Evolutionary conservation across 2,888 invertebrate genomes (phyloP).

Genomic region (Listrodromus nycthemerus): DNA sequence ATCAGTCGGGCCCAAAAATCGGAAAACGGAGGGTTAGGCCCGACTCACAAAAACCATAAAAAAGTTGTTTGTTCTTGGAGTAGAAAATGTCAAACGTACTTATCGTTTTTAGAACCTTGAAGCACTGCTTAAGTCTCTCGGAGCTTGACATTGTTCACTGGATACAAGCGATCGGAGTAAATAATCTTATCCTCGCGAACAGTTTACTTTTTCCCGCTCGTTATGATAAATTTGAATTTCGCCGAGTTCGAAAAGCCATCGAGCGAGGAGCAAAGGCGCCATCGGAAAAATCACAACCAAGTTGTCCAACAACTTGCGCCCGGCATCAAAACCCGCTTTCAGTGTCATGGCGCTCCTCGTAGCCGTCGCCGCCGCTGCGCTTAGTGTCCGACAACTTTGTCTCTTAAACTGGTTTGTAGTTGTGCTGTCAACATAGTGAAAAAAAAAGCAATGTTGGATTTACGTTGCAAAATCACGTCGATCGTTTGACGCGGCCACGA

Average conservation of each 20-base stretch:
- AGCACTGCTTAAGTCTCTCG: slow-evolving; percentile 46
- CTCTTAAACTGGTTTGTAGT: slow-evolving; percentile 59
- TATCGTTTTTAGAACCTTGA: slow-evolving; percentile 50
- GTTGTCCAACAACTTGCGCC: not conserved
- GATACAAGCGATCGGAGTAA: not conserved
- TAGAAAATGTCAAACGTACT: slow-evolving; percentile 38
- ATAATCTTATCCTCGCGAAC: not conserved
- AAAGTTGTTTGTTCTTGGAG: not conserved
- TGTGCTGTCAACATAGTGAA: slow-evolving; percentile 69
- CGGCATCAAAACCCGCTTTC: not conserved
- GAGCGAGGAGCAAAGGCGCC: not conserved
- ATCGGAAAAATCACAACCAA: not conserved
- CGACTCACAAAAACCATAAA: not conserved
- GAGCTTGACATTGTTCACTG: slow-evolving; percentile 39
- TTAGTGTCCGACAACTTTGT: slow-evolving; percentile 67
- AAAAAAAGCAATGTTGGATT: slow-evolving; percentile 56
- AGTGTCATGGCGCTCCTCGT: not conserved
- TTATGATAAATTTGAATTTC: slow-evolving; percentile 14
- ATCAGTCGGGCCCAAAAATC: not conserved
- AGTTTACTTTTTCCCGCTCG: slow-evolving; percentile 8
- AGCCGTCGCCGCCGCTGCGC: slow-evolving; percentile 21
- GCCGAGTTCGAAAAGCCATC: not conserved
- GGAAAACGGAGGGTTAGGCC: not conserved
- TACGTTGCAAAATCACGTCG: slow-evolving; percentile 49
- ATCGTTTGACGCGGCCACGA: slow-evolving; percentile 38